Evolutionary conservation across 2,888 invertebrate genomes (phyloP).

Genomic region (Loripinus fragilis): DNA sequence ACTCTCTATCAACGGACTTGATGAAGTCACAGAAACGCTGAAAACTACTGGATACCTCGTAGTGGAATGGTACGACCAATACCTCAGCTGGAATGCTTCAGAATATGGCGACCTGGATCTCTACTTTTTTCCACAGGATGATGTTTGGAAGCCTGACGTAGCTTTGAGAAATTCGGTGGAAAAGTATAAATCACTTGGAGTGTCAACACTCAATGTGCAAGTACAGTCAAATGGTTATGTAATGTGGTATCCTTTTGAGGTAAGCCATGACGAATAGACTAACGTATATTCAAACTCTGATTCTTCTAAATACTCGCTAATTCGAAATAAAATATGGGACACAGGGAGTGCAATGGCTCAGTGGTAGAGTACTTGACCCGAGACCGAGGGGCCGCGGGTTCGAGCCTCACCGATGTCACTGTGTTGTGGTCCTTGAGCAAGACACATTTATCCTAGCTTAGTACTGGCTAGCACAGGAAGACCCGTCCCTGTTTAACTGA

Average conservation of each 20-base stretch:
- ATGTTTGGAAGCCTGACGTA: constrained; percentile 52
- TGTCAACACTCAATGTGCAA: constrained; percentile 31
- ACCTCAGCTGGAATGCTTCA: constrained; percentile 34
- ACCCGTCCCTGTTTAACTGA: too few relatives aligned
- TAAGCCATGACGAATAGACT: too few relatives aligned
- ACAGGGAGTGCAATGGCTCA: too few relatives aligned
- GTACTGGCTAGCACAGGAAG: too few relatives aligned
- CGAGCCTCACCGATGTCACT: too few relatives aligned
- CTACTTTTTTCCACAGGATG: constrained; percentile 47
- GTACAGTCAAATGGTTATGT: constrained; percentile 27
- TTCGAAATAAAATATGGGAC: too few relatives aligned
- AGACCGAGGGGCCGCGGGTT: too few relatives aligned
- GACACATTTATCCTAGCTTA: too few relatives aligned
- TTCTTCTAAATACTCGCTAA: too few relatives aligned
- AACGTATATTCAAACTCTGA: too few relatives aligned
- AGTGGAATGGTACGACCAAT: constrained; percentile 41
- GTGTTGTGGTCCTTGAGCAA: too few relatives aligned
- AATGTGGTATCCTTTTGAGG: constrained; percentile 47
- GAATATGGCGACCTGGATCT: constrained; percentile 28
- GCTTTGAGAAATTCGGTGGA: constrained; percentile 46
- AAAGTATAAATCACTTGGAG: constrained; percentile 44
- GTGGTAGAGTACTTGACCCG: too few relatives aligned
- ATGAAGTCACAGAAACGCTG: constrained; percentile 40
- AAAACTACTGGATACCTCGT: constrained; percentile 44
- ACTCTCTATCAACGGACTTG: constrained; percentile 35